These are phyloP conservation scores for Tringa solitaria DNA, from an alignment of 2,113 vertebrate genomes.

Conservation along the genomic window DNA sequence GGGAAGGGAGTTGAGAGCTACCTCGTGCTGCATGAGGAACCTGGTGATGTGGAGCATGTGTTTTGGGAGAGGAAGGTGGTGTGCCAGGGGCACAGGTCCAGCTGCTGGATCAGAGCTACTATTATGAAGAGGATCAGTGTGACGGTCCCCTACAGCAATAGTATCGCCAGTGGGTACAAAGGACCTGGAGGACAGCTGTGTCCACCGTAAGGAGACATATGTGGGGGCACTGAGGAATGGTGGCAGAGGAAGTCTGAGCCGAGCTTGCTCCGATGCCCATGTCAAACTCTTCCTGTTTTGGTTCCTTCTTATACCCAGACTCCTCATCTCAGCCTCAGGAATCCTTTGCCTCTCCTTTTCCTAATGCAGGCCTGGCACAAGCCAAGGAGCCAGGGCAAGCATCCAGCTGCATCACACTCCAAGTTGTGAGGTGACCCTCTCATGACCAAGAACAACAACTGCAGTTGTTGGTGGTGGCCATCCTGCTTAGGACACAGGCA, in stretches of 20 bases:
- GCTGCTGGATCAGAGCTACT: neutral
- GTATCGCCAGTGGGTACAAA: neutral
- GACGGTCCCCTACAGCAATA: neutral
- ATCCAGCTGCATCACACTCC: neutral
- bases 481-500: neutral
- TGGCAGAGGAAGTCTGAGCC: neutral
- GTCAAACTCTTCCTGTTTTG: neutral
- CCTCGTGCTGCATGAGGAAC: neutral
- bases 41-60: neutral
- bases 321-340: neutral
- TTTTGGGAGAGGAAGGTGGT: neutral
- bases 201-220: neutral
- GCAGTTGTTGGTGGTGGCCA: neutral
- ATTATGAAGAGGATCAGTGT: neutral
- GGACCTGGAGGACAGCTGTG: neutral
- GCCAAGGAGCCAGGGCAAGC: neutral
- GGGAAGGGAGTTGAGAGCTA: neutral
- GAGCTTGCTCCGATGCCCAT: neutral
- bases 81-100: neutral
- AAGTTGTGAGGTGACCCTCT: neutral
- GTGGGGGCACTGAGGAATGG: neutral
- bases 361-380: neutral
- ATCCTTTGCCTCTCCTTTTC: neutral
- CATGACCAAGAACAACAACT: neutral
- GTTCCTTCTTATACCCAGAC: neutral